phyloP scores from a whole-genome alignment of 2,113 vertebrate species.

The Columba janthina region DNA sequence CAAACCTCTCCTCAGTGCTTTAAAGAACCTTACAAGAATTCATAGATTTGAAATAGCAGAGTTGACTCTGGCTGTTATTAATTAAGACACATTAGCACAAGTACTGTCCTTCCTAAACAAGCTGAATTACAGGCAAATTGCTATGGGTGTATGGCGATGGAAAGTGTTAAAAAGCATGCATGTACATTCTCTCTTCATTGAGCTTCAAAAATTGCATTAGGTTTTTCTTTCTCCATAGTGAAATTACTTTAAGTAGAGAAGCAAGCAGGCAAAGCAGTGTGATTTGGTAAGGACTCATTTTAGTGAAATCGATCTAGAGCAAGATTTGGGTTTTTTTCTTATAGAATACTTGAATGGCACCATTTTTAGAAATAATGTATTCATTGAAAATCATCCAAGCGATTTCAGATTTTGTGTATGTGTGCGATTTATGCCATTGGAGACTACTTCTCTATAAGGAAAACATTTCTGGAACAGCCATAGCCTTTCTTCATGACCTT shows the following conservation, averaged over 20 bases:
- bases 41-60: background rate
- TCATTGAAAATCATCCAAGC: background rate
- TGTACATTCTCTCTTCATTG: background rate
- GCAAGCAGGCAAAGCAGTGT: background rate
- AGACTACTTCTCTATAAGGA: background rate
- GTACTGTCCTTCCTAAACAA: constrained; percentile 12
- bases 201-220: background rate
- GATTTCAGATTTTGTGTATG: background rate
- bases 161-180: background rate
- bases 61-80: constrained; percentile 21
- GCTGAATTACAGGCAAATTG: background rate
- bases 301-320: background rate
- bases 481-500: background rate
- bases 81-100: constrained; percentile 50
- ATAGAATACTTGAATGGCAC: background rate
- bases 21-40: constrained; percentile 42
- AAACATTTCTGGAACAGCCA: background rate
- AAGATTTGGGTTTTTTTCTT: background rate
- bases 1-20: constrained; percentile 40
- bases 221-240: background rate
- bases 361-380: background rate
- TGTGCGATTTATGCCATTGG: background rate
- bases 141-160: background rate
- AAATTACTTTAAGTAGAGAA: background rate
- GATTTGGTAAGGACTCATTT: background rate